These are phyloP conservation scores for Paragorgia papillata DNA, from an alignment of 92 coral and sea anemone genomes.

Conservation along the genomic window DNA sequence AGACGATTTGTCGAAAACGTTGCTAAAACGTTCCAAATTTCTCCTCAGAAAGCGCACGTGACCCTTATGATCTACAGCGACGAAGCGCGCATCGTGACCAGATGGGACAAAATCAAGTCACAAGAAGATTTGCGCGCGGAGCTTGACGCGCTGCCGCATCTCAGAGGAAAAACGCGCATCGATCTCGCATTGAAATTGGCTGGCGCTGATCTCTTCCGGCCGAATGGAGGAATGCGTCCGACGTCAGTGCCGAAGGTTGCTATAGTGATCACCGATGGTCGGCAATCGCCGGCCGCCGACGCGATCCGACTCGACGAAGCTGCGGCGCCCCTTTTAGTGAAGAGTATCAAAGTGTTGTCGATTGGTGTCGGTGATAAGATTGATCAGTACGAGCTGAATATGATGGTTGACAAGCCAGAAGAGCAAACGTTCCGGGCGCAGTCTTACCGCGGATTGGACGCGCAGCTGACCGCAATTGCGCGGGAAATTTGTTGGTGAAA, in stretches of 20 bases:
- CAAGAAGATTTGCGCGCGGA: neutral
- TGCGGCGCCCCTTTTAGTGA: constrained; percentile 16
- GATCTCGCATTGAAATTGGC: constrained; percentile 35
- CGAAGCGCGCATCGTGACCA: constrained; percentile 12
- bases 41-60: constrained; percentile 17
- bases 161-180: constrained; percentile 35
- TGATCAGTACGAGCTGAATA: constrained; percentile 18
- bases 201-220: constrained; percentile 1
- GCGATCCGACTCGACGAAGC: constrained; percentile 41
- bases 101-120: neutral
- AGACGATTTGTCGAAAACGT: constrained; percentile 15
- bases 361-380: constrained; percentile 26
- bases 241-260: constrained; percentile 27
- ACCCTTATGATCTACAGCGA: constrained; percentile 34
- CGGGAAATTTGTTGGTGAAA: neutral
- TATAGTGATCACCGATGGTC: constrained; percentile 40
- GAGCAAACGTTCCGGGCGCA: constrained; percentile 9
- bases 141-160: constrained; percentile 23
- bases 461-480: constrained; percentile 15
- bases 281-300: constrained; percentile 43
- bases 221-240: constrained; percentile 28
- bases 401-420: constrained; percentile 23
- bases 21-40: constrained; percentile 5
- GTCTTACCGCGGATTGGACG: constrained; percentile 13
- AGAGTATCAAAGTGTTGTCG: constrained; percentile 18